These are phyloP conservation scores for Rapana venosa DNA, from an alignment of 2,888 invertebrate genomes.

Conservation along the genomic window DNA sequence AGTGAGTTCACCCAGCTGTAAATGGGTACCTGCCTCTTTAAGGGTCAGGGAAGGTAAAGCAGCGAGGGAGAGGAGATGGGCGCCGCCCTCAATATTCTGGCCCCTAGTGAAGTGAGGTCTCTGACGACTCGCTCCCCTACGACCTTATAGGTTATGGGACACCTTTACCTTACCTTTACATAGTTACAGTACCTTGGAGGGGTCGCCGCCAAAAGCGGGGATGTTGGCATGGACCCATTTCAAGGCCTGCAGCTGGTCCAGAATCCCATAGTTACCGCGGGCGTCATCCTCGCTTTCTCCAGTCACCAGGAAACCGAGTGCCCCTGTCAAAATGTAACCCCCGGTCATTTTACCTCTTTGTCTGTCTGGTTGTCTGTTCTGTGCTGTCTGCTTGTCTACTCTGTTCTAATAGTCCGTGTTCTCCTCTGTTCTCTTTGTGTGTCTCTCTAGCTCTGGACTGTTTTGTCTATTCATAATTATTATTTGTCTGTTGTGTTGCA, in stretches of 20 bases:
- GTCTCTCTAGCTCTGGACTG: too few relatives aligned
- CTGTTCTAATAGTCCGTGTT: neutral
- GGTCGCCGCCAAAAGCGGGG: conserved; percentile 45
- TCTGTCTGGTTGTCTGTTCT: neutral
- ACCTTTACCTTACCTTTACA: too few relatives aligned
- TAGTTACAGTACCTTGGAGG: conserved; percentile 35
- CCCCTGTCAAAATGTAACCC: conserved; percentile 52
- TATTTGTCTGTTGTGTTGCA: too few relatives aligned
- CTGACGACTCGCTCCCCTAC: too few relatives aligned
- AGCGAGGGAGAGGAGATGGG: too few relatives aligned
- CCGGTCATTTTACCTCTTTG: neutral
- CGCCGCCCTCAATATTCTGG: too few relatives aligned
- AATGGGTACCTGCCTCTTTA: too few relatives aligned
- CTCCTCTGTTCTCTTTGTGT: neutral
- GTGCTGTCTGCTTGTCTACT: neutral
- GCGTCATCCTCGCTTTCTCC: conserved; percentile 52
- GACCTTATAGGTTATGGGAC: too few relatives aligned
- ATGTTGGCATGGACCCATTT: conserved; percentile 46
- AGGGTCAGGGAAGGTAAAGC: too few relatives aligned
- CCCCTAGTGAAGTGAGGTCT: too few relatives aligned
- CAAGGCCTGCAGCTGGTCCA: conserved; percentile 63
- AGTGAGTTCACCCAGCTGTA: too few relatives aligned
- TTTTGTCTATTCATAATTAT: too few relatives aligned
- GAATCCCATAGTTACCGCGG: conserved; percentile 65
- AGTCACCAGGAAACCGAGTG: conserved; percentile 62